Conservation (phyloP, 30 jellyfish, hydroid and myxozoan genomes). For the Pseudorhiza aurosa region DNA sequence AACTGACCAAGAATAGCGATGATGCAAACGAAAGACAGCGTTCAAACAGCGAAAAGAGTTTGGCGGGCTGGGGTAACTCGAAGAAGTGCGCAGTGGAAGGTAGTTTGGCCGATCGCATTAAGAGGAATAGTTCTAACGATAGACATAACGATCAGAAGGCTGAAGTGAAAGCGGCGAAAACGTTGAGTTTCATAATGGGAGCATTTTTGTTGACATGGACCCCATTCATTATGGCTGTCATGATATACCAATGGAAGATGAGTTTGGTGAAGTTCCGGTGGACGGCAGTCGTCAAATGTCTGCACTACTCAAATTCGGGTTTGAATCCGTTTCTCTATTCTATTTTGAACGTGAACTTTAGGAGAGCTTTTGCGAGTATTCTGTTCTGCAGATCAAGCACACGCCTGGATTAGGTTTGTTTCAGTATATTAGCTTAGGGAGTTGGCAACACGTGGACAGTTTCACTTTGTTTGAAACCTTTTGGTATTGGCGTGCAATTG, state of each 20-base stretch:
- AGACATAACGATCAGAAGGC: not conserved
- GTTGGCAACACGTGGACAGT: too few relatives aligned
- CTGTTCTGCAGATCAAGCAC: constrained; percentile 11
- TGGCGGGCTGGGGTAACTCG: not conserved
- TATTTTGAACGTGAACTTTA: constrained; percentile 29
- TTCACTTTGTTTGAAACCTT: too few relatives aligned
- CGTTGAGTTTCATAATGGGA: constrained; percentile 44
- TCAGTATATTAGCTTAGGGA: not conserved
- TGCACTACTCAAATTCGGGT: constrained; percentile 55
- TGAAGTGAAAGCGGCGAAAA: constrained; percentile 66
- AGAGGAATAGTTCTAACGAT: not conserved
- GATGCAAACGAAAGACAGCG: too few relatives aligned
- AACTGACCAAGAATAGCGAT: not conserved
- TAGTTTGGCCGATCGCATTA: not conserved
- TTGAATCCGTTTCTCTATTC: constrained; percentile 57
- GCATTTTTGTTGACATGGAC: constrained; percentile 66
- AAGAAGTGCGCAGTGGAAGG: not conserved
- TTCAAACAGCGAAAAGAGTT: not conserved
- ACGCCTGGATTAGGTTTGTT: not conserved
- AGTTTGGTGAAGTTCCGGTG: not conserved
- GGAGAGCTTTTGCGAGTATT: constrained; percentile 41
- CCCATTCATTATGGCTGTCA: constrained; percentile 51
- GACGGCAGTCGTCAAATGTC: constrained; percentile 20
- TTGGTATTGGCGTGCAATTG: too few relatives aligned
- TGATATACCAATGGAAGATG: constrained; percentile 15